A percentile compares a stretch with the other conserved stretches of the same genome.
Evolutionary conservation across 2,797 vertebrate genomes (phyloP).

Genomic region (Lepus oiostolus): DNA sequence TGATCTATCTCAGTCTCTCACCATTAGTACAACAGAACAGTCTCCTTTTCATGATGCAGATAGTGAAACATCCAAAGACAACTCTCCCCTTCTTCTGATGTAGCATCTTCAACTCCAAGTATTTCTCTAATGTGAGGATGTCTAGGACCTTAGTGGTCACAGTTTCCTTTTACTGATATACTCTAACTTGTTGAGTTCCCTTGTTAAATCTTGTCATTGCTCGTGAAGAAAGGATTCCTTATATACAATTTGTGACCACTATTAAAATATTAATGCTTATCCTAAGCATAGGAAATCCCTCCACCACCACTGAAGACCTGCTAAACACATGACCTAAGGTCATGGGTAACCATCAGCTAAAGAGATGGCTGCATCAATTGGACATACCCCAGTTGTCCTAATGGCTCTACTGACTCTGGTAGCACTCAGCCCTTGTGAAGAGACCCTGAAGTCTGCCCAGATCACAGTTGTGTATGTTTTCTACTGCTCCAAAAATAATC

Average conservation of each 20-base stretch:
- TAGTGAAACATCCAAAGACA: neutral
- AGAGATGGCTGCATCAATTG: neutral
- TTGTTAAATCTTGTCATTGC: slow-evolving; percentile 26
- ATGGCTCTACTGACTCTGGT: neutral
- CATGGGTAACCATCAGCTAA: neutral
- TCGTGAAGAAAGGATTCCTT: neutral
- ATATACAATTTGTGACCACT: slow-evolving; percentile 5
- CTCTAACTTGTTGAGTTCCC: neutral
- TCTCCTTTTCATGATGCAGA: slow-evolving; percentile 35
- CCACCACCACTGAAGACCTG: neutral
- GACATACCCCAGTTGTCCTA: neutral
- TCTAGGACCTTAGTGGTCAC: neutral
- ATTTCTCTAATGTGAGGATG: slow-evolving; percentile 29
- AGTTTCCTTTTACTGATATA: neutral
- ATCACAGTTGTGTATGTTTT: neutral
- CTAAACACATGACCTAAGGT: neutral
- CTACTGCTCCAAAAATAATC: neutral
- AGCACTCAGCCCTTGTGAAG: neutral
- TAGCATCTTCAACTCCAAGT: neutral
- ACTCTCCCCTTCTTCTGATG: slow-evolving; percentile 10
- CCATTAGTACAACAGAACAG: neutral
- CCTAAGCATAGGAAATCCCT: neutral
- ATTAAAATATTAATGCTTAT: neutral
- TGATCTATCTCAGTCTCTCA: slow-evolving; percentile 28
- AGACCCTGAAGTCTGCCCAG: neutral